Evolutionary conservation across 2,888 invertebrate species (phyloP).

Genomic region (Stegophylla sp.): DNA sequence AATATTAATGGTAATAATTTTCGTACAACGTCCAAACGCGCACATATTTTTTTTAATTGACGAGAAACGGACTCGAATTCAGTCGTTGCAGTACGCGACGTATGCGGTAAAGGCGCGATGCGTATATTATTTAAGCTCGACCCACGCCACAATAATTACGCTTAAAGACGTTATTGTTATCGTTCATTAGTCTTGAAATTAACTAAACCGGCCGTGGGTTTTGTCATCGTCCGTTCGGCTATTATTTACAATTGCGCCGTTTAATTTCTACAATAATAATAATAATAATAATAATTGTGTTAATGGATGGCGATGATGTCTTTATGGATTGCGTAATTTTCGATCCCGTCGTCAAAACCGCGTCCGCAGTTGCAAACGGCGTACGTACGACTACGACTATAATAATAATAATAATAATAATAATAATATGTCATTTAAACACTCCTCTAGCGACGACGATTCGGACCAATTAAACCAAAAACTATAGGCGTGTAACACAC

Average conservation of each 20-base stretch:
- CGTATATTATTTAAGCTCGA: neutral
- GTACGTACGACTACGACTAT: too few species aligned
- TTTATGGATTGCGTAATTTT: neutral
- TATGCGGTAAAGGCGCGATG: neutral
- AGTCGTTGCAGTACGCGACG: too few species aligned
- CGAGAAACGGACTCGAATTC: neutral
- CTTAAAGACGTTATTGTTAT: neutral
- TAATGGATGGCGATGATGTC: neutral
- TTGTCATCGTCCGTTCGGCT: neutral
- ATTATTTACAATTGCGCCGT: neutral
- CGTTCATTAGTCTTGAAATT: neutral
- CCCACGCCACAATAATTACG: neutral
- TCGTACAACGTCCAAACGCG: neutral
- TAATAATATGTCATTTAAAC: too few species aligned
- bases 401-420: too few species aligned
- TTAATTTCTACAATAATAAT: neutral
- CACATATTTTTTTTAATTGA: neutral
- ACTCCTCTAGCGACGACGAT: too few species aligned
- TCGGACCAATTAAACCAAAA: too few species aligned
- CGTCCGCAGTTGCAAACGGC: neutral
- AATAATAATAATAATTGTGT: too few species aligned
- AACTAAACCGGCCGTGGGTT: conserved; percentile 3
- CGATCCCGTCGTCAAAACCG: neutral
- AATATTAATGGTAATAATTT: neutral
- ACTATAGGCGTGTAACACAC: too few species aligned